These are phyloP conservation scores for Onthophagus sagittarius DNA, from an alignment of 2,888 invertebrate genomes.

Conservation along the genomic window DNA sequence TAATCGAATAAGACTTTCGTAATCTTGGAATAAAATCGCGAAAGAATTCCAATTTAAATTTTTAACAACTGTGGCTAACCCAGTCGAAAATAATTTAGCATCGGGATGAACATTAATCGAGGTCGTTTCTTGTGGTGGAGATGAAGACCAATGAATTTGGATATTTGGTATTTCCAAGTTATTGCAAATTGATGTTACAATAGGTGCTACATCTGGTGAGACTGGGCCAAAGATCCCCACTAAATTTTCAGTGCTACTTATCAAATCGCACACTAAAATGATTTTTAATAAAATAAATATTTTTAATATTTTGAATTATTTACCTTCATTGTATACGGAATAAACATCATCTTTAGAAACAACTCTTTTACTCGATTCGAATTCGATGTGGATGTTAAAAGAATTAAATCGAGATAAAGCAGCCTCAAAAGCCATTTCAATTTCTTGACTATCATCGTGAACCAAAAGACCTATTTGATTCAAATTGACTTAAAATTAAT, in stretches of 20 bases:
- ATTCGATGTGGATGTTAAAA: conserved; percentile 34
- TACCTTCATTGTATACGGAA: conserved; percentile 40
- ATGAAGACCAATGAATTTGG: conserved; percentile 67
- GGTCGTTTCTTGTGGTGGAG: conserved; percentile 17
- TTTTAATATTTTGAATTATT: neutral
- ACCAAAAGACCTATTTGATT: conserved; percentile 38
- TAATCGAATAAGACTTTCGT: conserved; percentile 69
- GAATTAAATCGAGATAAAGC: conserved; percentile 53
- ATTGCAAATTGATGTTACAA: conserved; percentile 80
- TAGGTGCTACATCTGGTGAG: conserved; percentile 60
- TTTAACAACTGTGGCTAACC: conserved; percentile 63
- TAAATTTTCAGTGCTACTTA: conserved; percentile 51
- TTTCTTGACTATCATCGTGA: conserved; percentile 52
- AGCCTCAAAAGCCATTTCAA: conserved; percentile 58
- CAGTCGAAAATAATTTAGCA: conserved; percentile 61
- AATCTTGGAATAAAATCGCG: conserved; percentile 73
- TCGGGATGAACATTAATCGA: conserved; percentile 69
- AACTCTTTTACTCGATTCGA: conserved; percentile 36
- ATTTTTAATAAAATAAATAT: neutral
- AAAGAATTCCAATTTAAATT: conserved; percentile 73
- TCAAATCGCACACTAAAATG: conserved; percentile 54
- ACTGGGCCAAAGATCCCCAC: conserved; percentile 82
- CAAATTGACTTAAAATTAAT: too few species aligned
- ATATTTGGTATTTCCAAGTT: conserved; percentile 83
- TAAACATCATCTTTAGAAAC: conserved; percentile 36